Percentiles rank a stretch among this genome's conserved stretches.
Evolutionary conservation across 2,888 invertebrate genomes (phyloP).

Genomic region (Tromatobia lineatoria): DNA sequence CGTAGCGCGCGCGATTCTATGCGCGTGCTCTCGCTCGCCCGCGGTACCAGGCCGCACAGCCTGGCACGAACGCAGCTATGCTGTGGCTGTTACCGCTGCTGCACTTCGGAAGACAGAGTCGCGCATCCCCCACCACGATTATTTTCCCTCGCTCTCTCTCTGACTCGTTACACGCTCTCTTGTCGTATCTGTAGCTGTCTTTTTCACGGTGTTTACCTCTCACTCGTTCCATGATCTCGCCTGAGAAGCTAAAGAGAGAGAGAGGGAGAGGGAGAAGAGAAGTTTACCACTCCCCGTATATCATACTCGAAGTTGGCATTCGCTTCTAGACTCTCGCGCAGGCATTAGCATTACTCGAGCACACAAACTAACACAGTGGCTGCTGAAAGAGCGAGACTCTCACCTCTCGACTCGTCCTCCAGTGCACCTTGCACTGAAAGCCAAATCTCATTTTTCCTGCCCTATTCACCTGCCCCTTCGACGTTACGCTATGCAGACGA

Average conservation of each 20-base stretch:
- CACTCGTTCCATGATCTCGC: slow-evolving; percentile 4
- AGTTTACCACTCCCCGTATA: slow-evolving; percentile 24
- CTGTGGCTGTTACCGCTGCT: slow-evolving; percentile 56
- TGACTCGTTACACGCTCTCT: slow-evolving; percentile 22
- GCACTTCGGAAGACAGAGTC: slow-evolving; percentile 76
- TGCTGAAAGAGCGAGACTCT: background rate
- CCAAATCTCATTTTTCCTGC: slow-evolving; percentile 14
- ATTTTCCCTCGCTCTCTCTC: slow-evolving; percentile 57
- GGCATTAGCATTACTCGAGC: slow-evolving; percentile 62
- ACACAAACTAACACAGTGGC: slow-evolving; percentile 58
- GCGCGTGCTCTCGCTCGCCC: slow-evolving; percentile 68
- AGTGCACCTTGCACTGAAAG: slow-evolving; percentile 60
- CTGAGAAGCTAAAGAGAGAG: background rate
- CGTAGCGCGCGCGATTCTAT: slow-evolving; percentile 63
- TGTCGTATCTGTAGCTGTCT: slow-evolving; percentile 54
- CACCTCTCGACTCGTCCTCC: slow-evolving; percentile 56
- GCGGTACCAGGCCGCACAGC: slow-evolving; percentile 83
- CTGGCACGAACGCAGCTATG: slow-evolving; percentile 80
- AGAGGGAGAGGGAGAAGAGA: background rate
- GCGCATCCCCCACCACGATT: slow-evolving; percentile 41
- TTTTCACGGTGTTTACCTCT: slow-evolving; percentile 42
- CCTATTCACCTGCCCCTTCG: slow-evolving; percentile 34
- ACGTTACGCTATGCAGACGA: background rate
- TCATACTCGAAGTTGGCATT: slow-evolving; percentile 16
- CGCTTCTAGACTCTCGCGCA: slow-evolving; percentile 45